Evolutionary conservation across 2,888 invertebrate species (phyloP), one percentile per base, ranked within the genome.

Genomic region (Drosophila yooni): DNA sequence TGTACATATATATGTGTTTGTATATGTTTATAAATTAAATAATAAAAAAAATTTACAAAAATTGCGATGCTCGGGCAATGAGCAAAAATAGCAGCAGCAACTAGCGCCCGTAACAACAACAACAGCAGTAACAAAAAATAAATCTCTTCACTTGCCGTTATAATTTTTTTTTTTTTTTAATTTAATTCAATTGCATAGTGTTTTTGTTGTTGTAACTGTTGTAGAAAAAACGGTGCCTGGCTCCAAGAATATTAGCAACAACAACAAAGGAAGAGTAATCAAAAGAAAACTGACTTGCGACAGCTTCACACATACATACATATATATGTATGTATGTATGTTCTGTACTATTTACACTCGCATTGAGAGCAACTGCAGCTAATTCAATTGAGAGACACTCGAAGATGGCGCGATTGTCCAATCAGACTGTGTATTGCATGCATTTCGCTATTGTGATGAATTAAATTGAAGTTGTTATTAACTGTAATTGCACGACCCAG

Each of bases 101-200:
- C 71, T 76, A 67, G 76, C 72, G 48, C 57, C 52, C 67, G 33
- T 57, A 64, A 50, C 57, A 79, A 67, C 61, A 77, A 61, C 33
- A 68, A 60, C 15, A 21, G 13, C 46, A 52, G 21, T 54, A 73
- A 63, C 43, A 66, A 62, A 61, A 75, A 65, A 78, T 70, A 70
- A 88, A 75, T 88, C 81, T 83, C 80, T 82, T 81, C 78, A 68
- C 70, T 76, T 64, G 74, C 72, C 15, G 46, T 25, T 15, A 46
- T 46, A 46, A 46, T 65, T 65, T 53, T 66, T 25, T 63, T 78
- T 21, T 73, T 75, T 69, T 58, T 66, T n/a, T 72, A 83, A 88
- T 87, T 85, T 85, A 89, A 89, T 89, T 87, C 86, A 87, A 87
- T 87, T 89, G 81, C 85, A 79, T 63, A 79, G 65, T 68, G 65